Conservation (phyloP, 2,888 invertebrate genomes). For the Epirrhoe alternata region DNA sequence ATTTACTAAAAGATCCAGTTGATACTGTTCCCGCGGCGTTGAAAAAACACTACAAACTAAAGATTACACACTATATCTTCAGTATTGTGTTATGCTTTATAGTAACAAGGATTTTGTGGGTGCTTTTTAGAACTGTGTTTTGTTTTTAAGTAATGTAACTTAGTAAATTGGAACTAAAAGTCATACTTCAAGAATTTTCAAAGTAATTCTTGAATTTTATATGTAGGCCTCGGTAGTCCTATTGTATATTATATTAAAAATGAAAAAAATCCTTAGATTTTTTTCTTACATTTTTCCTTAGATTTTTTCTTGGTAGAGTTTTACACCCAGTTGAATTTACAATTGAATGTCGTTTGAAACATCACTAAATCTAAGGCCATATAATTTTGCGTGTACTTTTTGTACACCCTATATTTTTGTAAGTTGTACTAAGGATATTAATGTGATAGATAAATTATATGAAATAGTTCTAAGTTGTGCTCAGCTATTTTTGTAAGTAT, state of each 20-base stretch:
- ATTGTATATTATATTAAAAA: no score
- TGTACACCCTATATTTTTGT: neutral
- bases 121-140: conserved; percentile 38
- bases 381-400: neutral
- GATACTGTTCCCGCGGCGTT: conserved; percentile 86
- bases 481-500: conserved; percentile 13
- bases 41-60: conserved; percentile 68
- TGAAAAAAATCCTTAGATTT: no score
- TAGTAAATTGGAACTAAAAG: no score
- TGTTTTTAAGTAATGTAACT: conserved; percentile 37
- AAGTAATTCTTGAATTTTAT: no score
- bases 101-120: conserved; percentile 56
- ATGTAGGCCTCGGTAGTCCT: no score
- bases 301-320: neutral
- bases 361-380: neutral
- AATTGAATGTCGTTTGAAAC: neutral
- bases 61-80: conserved; percentile 57
- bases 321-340: neutral
- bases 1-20: conserved; percentile 90
- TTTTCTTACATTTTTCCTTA: no score
- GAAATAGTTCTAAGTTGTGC: conserved; percentile 4
- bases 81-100: conserved; percentile 47
- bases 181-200: no score
- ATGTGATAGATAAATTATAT: neutral
- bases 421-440: neutral